Conservation (phyloP, 2,113 vertebrate genomes). For the Montifringilla adamsi region DNA sequence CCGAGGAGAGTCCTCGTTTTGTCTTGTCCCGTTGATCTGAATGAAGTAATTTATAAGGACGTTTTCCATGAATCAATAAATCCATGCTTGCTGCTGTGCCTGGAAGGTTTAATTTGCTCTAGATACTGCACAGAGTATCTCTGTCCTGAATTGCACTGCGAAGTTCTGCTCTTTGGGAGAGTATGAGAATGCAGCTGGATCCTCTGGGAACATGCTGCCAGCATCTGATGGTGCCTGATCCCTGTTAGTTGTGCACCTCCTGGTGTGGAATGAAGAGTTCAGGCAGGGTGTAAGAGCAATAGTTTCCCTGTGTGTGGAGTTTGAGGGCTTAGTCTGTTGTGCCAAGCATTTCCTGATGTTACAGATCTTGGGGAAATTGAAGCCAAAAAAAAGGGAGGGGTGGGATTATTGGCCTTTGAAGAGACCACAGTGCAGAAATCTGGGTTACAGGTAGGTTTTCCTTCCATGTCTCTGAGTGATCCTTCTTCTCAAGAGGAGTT, state of each 20-base stretch:
- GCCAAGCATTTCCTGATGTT: background rate
- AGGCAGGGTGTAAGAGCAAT: background rate
- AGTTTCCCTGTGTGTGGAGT: background rate
- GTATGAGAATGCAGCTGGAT: background rate
- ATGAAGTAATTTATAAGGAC: conserved; percentile 44
- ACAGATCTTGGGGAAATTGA: background rate
- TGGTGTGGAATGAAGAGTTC: background rate
- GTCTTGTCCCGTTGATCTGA: background rate
- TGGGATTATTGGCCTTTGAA: background rate
- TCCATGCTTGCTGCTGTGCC: conserved; percentile 19
- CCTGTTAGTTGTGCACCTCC: background rate
- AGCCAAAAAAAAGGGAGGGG: background rate
- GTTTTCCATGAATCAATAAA: conserved; percentile 55
- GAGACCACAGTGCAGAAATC: background rate
- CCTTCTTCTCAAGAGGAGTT: background rate
- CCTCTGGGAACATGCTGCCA: background rate
- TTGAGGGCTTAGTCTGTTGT: background rate
- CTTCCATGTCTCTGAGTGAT: background rate
- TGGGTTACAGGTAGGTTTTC: background rate
- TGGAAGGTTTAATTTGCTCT: conserved; percentile 44
- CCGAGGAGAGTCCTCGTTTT: background rate
- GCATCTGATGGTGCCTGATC: background rate
- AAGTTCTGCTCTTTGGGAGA: background rate
- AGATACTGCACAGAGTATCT: background rate
- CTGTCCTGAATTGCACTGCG: background rate